A percentile compares a stretch with the other conserved stretches of the same genome.
Conservation (phyloP, 2,797 vertebrate species). For the Streptopelia turtur region DNA sequence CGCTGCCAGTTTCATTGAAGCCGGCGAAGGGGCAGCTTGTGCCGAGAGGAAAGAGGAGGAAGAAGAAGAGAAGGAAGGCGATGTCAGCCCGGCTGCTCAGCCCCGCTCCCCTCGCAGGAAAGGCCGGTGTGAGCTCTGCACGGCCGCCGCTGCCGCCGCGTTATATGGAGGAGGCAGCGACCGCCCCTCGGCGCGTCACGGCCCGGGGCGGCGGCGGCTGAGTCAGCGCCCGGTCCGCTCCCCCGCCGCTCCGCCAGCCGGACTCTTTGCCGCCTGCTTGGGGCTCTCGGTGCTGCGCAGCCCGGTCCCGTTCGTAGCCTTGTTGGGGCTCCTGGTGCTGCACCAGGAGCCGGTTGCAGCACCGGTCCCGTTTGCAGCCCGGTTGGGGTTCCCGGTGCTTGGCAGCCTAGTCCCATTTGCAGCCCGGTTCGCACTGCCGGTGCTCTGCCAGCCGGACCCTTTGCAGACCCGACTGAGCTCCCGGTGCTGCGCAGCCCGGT, state of each 20-base stretch:
- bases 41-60: background rate
- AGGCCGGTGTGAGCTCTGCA: background rate
- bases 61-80: background rate
- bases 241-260: background rate
- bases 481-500: background rate
- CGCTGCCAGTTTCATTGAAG: conserved; percentile 79
- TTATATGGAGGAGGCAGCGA: conserved; percentile 72
- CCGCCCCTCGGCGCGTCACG: conserved; percentile 12
- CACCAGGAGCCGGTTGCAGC: too few relatives aligned
- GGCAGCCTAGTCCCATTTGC: background rate
- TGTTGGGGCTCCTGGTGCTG: fast-evolving
- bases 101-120: background rate
- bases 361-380: background rate
- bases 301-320: background rate
- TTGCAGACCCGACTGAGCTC: too few relatives aligned
- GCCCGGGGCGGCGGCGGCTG: conserved; percentile 35
- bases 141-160: background rate
- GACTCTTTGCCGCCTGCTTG: too few relatives aligned
- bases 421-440: background rate
- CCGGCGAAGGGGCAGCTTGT: background rate
- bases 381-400: fast-evolving
- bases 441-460: too few relatives aligned
- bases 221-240: background rate
- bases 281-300: background rate
- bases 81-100: background rate